Conservation (phyloP, 2,888 invertebrate species). For the Himalopsyche anomala region DNA sequence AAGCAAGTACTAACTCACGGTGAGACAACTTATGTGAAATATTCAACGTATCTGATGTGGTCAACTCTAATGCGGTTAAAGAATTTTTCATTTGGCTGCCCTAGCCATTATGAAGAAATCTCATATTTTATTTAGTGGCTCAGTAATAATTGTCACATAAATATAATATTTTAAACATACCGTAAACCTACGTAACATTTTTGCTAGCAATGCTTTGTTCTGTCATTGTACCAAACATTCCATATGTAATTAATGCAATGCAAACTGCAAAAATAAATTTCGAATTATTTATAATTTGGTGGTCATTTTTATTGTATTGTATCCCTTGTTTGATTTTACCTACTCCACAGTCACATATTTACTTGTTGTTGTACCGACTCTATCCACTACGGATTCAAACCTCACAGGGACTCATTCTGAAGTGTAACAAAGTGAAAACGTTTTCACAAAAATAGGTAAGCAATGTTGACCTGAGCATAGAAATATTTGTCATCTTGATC, state of each 20-base stretch:
- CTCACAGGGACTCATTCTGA: too few species aligned
- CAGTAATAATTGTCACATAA: slow-evolving; percentile 1
- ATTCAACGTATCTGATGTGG: neutral
- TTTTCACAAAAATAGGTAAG: too few species aligned
- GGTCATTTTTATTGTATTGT: neutral
- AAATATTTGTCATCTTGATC: too few species aligned
- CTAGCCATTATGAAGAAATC: neutral
- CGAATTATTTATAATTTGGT: slow-evolving; percentile 32
- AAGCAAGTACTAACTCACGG: neutral
- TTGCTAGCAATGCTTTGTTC: slow-evolving; percentile 29
- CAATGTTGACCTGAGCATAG: too few species aligned
- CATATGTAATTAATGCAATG: slow-evolving; percentile 37
- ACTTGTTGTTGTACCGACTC: too few species aligned
- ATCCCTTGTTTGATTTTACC: too few species aligned
- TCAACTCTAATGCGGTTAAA: neutral
- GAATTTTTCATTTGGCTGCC: neutral
- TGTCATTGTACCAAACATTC: slow-evolving; percentile 40
- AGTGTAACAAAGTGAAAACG: too few species aligned
- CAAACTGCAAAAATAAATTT: slow-evolving; percentile 42
- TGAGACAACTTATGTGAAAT: neutral
- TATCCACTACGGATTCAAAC: too few species aligned
- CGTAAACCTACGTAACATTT: neutral
- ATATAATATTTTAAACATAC: slow-evolving; percentile 1
- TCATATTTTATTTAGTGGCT: neutral
- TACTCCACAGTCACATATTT: too few species aligned